Evolutionary conservation across 2,113 vertebrate species (phyloP).

Genomic region (Saccopteryx leptura): DNA sequence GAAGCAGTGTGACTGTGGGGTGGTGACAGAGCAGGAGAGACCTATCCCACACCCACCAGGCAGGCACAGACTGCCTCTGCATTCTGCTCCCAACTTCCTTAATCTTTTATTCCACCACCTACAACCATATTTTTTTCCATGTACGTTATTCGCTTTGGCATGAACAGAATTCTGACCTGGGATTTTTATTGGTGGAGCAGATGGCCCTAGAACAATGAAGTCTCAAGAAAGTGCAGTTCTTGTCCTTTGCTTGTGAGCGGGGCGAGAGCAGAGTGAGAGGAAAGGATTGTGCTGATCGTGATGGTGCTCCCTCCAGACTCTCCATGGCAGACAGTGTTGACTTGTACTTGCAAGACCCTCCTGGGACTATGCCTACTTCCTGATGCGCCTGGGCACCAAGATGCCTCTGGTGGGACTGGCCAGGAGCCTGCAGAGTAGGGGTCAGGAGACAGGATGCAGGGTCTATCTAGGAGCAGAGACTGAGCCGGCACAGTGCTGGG

Average conservation of each 20-base stretch:
- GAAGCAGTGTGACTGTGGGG: background rate
- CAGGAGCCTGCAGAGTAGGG: conserved; percentile 14
- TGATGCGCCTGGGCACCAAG: background rate
- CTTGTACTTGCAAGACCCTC: background rate
- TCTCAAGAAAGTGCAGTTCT: background rate
- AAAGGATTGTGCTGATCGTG: background rate
- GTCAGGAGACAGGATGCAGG: conserved; percentile 69
- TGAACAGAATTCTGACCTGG: background rate
- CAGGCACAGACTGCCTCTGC: background rate
- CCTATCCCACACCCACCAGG: accelerated
- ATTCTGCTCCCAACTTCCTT: background rate
- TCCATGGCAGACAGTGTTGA: background rate
- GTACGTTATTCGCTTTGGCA: background rate
- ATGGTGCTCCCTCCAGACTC: background rate
- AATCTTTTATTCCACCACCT: background rate
- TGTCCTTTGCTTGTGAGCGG: background rate
- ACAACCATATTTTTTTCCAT: background rate
- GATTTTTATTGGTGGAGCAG: background rate
- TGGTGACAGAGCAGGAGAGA: accelerated
- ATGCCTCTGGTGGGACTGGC: conserved; percentile 3
- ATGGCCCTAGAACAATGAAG: background rate
- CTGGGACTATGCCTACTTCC: background rate
- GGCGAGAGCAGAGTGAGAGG: background rate
- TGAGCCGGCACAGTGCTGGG: background rate
- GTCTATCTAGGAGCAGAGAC: conserved; percentile 26